These are phyloP conservation scores for Bothrops jararaca DNA, from an alignment of 2,113 vertebrate species.

Conservation along the genomic window DNA sequence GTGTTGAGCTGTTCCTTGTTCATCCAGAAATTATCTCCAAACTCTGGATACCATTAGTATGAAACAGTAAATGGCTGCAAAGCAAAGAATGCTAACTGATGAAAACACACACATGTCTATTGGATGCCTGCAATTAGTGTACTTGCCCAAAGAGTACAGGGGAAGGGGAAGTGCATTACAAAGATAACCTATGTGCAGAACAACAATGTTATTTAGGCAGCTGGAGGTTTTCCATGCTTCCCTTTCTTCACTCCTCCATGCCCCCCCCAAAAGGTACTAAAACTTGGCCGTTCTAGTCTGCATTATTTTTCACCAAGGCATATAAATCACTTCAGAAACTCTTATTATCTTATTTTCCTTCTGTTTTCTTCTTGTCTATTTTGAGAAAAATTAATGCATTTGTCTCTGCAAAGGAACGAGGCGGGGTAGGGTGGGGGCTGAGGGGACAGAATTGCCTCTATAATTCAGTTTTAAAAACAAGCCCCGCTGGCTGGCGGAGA, in stretches of 20 bases:
- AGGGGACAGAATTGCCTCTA: slow-evolving; percentile 60
- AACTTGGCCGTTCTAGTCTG: slow-evolving; percentile 38
- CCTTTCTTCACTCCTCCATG: background rate
- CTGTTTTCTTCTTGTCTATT: slow-evolving; percentile 65
- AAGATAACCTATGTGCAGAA: slow-evolving; percentile 62
- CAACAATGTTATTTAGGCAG: slow-evolving; percentile 60
- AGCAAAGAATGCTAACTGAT: background rate
- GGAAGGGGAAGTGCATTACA: slow-evolving; percentile 15
- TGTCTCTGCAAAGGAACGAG: slow-evolving; percentile 58
- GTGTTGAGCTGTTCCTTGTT: too few relatives aligned
- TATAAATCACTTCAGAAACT: slow-evolving; percentile 74
- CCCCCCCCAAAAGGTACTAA: background rate
- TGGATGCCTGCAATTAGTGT: background rate
- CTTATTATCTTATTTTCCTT: slow-evolving; percentile 77
- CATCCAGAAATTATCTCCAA: background rate
- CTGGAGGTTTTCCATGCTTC: slow-evolving; percentile 46
- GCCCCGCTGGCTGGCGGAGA: slow-evolving; percentile 61
- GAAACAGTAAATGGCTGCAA: background rate
- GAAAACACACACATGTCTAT: background rate
- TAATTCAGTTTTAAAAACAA: slow-evolving; percentile 78
- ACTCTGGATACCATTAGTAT: background rate
- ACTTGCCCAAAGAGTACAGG: background rate
- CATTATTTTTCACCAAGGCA: slow-evolving; percentile 68
- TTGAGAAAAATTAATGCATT: slow-evolving; percentile 73
- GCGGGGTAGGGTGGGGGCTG: background rate